Base-by-base conservation (phyloP, 2,888 invertebrate species). In the Acronicta leporina region DNA sequence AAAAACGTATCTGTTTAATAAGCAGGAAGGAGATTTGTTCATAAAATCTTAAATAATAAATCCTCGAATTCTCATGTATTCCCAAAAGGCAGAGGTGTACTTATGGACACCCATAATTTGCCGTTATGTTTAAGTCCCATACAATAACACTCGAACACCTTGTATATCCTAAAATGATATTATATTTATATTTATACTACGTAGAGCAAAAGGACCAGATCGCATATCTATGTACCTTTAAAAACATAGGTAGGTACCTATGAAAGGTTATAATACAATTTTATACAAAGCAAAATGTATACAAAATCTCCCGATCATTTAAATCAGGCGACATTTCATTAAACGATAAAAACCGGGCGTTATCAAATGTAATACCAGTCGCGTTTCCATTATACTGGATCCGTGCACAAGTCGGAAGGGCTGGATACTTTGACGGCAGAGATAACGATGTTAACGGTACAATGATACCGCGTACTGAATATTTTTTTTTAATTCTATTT, bases 251-350 rank as follows among this genome's bases (percentile, higher is more conserved):
- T 38, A n/a, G n/a, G n/a, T n/a, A n/a, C n/a, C n/a, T n/a, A 38
- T 38, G 38, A 38, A n/a, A 38, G n/a, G 38, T 33, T 33, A 33
- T 33, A 33, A 11, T 38, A 38, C n/a, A 38, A 38, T 38, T 38
- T 15, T 20, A 43, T 8, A 43, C 15, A 30, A 42, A 35, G 9
- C 14, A 16, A 30, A 44, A 67, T 35, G 47, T 30, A 52, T 52
- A 47, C 33, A 25, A 54, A 59, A 27, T 38, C 35, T 11, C 11
- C 38, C 30, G 43, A 56, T 73, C 48, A 67, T 68, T 62, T 66
- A 72, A 67, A 75, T 61, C 73, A 49, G 54, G 48, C 55, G 54
- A 53, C 73, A 56, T 63, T 72, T 67, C 73, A 73, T 75, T 72
- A 72, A 33, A 47, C 58, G 57, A 73, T 68, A 73, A 72, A 73